Evolutionary conservation across 2,113 vertebrate genomes (phyloP).

Genomic region (Morone chrysops): DNA sequence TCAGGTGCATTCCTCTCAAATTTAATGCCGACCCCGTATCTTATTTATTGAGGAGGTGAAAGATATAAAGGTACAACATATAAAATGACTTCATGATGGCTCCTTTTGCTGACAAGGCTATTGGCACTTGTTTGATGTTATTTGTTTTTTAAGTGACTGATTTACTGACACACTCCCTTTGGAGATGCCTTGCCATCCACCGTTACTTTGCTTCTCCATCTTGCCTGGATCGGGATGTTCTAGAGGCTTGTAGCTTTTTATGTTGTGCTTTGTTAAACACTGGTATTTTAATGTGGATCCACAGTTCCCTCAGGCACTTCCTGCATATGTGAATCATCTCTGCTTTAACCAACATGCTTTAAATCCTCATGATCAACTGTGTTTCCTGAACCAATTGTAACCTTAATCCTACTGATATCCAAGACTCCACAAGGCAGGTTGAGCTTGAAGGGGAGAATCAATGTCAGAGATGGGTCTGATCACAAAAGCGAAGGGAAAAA

Average conservation of each 20-base stretch:
- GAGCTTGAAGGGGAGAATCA: conserved; percentile 37
- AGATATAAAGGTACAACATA: conserved; percentile 57
- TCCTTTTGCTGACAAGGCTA: conserved; percentile 76
- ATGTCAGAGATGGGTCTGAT: conserved; percentile 53
- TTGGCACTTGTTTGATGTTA: conserved; percentile 65
- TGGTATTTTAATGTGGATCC: not conserved
- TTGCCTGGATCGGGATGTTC: not conserved
- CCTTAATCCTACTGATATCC: conserved; percentile 35
- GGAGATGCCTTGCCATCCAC: conserved; percentile 9
- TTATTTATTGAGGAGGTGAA: conserved; percentile 77
- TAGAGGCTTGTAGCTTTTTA: not conserved
- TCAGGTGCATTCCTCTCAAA: conserved; percentile 67
- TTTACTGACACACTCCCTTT: conserved; percentile 57
- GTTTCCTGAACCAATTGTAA: conserved; percentile 13
- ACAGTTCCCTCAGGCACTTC: not conserved
- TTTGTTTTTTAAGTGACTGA: conserved; percentile 78
- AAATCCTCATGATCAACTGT: conserved; percentile 25
- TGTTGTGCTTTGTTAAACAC: conserved; percentile 9
- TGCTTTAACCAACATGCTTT: not conserved
- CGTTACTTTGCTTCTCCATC: conserved; percentile 13
- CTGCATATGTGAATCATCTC: conserved; percentile 6
- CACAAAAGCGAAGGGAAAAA: conserved; percentile 27
- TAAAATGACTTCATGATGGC: conserved; percentile 70
- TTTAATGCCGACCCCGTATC: conserved; percentile 63
- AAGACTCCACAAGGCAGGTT: not conserved